phyloP scores from a whole-genome alignment of 2,113 vertebrate genomes.

The Capreolus pygargus region DNA sequence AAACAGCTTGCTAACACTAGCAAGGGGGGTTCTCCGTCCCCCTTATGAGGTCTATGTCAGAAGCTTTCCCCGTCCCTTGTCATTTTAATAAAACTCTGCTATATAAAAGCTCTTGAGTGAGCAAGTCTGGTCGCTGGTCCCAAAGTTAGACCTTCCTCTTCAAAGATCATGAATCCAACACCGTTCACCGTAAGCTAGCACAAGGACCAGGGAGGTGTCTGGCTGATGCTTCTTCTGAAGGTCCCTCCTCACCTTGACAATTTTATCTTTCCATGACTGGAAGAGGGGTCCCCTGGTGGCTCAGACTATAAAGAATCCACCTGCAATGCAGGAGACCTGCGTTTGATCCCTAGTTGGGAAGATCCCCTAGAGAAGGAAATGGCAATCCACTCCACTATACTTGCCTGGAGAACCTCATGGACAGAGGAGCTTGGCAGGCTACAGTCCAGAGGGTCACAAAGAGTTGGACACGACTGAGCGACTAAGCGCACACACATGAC shows the following conservation, averaged over 20 bases:
- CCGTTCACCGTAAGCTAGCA: background rate
- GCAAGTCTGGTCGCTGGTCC: background rate
- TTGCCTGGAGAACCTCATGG: background rate
- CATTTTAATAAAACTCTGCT: background rate
- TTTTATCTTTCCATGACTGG: slow-evolving; percentile 12
- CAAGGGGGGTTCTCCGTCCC: accelerated
- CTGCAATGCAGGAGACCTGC: background rate
- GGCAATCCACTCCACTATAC: background rate
- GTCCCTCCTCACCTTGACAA: background rate
- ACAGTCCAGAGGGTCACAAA: background rate
- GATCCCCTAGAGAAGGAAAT: background rate
- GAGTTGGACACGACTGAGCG: background rate
- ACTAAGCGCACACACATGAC: background rate
- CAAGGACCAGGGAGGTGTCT: background rate
- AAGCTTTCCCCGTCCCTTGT: background rate
- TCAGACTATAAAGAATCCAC: background rate
- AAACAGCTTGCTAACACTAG: background rate
- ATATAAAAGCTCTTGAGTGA: background rate
- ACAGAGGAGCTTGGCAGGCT: background rate
- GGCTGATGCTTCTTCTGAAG: background rate
- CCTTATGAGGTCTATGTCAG: background rate
- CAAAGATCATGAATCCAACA: accelerated
- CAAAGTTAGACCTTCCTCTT: background rate
- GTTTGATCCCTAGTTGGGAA: background rate
- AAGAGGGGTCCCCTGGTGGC: background rate